These are phyloP conservation scores for Drosophila austrosaltans DNA, from an alignment of 2,888 invertebrate species.

Conservation along the genomic window DNA sequence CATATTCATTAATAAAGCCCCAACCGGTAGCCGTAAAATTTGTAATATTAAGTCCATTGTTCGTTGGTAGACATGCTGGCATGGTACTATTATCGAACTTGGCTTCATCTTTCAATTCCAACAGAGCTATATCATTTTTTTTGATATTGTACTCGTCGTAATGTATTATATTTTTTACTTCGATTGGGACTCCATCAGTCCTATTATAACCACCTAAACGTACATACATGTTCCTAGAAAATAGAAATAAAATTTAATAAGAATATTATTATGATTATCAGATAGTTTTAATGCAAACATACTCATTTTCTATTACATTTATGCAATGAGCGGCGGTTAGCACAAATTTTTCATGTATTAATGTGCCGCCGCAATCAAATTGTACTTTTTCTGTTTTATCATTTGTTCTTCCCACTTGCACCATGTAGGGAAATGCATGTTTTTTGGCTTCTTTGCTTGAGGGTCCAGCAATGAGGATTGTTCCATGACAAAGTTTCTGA, in stretches of 20 bases:
- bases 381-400: background rate
- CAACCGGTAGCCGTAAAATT: slow-evolving; percentile 29
- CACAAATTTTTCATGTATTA: slow-evolving; percentile 39
- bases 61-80: slow-evolving; percentile 38
- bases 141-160: slow-evolving; percentile 2
- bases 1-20: background rate
- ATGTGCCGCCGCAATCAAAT: slow-evolving; percentile 30
- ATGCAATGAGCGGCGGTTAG: slow-evolving; percentile 50
- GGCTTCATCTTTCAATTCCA: background rate
- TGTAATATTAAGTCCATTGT: background rate
- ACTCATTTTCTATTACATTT: background rate
- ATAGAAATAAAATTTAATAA: background rate
- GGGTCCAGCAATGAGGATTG: too few relatives aligned
- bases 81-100: slow-evolving; percentile 16
- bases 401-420: background rate
- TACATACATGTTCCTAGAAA: slow-evolving; percentile 19
- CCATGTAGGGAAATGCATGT: slow-evolving; percentile 35
- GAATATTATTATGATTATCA: too few relatives aligned
- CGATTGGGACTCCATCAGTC: background rate
- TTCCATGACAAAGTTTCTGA: too few relatives aligned
- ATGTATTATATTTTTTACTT: background rate
- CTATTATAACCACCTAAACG: slow-evolving; percentile 33
- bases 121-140: slow-evolving; percentile 31
- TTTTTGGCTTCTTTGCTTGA: too few relatives aligned
- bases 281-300: slow-evolving; percentile 7